Conservation (phyloP, 2,797 vertebrate species). For the Pangasius larnaudii region DNA sequence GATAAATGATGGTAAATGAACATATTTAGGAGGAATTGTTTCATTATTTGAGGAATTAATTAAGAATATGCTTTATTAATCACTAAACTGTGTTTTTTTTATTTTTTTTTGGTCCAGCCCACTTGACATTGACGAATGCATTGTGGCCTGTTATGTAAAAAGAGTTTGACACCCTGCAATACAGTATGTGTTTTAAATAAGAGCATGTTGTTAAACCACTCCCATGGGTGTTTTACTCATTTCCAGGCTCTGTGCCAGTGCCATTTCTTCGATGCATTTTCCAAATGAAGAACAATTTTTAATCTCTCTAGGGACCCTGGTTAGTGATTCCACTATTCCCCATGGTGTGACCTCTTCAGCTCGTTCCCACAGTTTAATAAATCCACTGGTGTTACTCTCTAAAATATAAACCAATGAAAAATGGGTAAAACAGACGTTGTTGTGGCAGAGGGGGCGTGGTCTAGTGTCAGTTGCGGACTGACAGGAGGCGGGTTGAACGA, state of each 20-base stretch:
- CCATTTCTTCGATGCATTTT: background rate
- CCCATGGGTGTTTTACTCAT: background rate
- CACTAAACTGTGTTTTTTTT: background rate
- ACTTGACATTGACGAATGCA: too few species aligned
- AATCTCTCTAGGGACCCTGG: background rate
- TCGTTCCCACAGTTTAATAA: background rate
- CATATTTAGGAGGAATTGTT: background rate
- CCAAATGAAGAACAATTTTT: background rate
- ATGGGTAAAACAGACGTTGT: background rate
- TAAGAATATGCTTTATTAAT: too few species aligned
- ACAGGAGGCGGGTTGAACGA: background rate
- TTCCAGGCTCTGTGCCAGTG: background rate
- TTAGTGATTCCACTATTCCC: background rate
- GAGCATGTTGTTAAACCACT: background rate
- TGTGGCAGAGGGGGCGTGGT: background rate
- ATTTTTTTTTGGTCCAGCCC: background rate
- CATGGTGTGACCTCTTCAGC: background rate
- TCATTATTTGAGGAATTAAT: too few species aligned
- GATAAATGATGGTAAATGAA: background rate
- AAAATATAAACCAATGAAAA: background rate
- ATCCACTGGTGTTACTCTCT: background rate
- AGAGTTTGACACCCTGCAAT: background rate
- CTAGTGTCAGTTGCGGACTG: background rate
- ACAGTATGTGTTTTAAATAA: background rate
- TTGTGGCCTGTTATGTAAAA: background rate